Conservation (phyloP, 2,888 invertebrate species). For the Odontocolon sp. region DNA sequence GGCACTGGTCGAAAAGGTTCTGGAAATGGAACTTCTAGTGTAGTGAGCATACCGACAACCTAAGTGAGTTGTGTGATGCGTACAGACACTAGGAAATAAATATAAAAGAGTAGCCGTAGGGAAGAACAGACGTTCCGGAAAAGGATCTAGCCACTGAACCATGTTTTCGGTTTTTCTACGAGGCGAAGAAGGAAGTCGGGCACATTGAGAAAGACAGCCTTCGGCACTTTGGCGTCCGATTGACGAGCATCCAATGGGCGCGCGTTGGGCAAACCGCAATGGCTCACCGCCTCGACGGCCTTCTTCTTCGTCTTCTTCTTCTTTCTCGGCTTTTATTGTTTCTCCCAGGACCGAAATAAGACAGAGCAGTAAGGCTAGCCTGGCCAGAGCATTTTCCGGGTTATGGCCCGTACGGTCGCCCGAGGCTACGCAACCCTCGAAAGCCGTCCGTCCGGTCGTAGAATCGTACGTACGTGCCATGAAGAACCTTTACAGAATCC, state of each 20-base stretch:
- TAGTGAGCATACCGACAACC: not conserved
- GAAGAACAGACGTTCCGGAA: not conserved
- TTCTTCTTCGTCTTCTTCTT: constrained; percentile 6
- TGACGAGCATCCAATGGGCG: constrained; percentile 15
- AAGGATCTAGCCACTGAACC: not conserved
- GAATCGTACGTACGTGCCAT: constrained; percentile 36
- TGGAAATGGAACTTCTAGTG: not conserved
- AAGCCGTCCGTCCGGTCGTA: constrained; percentile 29
- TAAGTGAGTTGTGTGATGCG: constrained; percentile 13
- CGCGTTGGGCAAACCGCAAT: constrained; percentile 25
- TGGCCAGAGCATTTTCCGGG: constrained; percentile 28
- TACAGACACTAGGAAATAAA: constrained; percentile 11
- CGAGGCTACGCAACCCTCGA: constrained; percentile 33
- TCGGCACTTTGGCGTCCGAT: constrained; percentile 22
- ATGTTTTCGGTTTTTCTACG: not conserved
- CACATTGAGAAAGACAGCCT: constrained; percentile 1
- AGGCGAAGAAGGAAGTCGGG: not conserved
- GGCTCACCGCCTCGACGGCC: constrained; percentile 18
- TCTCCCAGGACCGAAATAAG: constrained; percentile 24
- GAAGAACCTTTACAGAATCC: constrained; percentile 37
- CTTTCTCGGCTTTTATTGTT: constrained; percentile 48
- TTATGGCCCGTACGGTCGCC: constrained; percentile 34
- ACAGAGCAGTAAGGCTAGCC: constrained; percentile 7
- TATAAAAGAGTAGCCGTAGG: not conserved
- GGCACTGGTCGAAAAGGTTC: too few relatives aligned